Evolutionary conservation across 2,113 vertebrate genomes (phyloP).

Genomic region (Mustela nigripes): DNA sequence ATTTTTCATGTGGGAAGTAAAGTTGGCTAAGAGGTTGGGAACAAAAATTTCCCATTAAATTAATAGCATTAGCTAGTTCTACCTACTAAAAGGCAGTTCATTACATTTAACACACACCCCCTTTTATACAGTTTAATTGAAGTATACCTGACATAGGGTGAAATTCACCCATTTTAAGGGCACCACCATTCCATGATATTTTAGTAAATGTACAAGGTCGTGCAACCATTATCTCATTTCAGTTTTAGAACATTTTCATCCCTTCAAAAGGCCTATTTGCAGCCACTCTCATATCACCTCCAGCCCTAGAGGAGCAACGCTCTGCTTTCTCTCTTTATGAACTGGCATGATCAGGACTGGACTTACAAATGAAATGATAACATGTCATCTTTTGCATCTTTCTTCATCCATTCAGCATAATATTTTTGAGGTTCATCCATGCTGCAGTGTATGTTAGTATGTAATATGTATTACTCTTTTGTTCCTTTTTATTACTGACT

Average conservation of each 20-base stretch:
- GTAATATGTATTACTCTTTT: not conserved
- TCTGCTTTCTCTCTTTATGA: not conserved
- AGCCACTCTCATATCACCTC: not conserved
- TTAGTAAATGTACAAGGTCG: not conserved
- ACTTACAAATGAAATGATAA: not conserved
- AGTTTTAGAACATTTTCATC: not conserved
- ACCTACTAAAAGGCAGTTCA: not conserved
- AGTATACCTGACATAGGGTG: not conserved
- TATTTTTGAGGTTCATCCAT: not conserved
- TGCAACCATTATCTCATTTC: not conserved
- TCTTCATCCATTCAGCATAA: not conserved
- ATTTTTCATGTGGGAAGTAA: constrained; percentile 14
- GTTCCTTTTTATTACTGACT: not conserved
- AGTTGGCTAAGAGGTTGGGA: not conserved
- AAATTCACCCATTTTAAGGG: not conserved
- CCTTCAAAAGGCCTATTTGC: no score
- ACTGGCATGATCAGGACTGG: not conserved
- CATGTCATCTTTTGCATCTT: not conserved
- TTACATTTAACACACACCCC: not conserved
- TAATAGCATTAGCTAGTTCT: not conserved
- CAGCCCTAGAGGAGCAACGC: not conserved
- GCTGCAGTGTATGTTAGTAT: not conserved
- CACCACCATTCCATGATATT: not conserved
- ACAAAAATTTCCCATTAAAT: constrained; percentile 7
- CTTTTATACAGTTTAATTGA: not conserved